Conservation (phyloP, 1,140 invertebrate species). For the Sarcophaga bullata region DNA sequence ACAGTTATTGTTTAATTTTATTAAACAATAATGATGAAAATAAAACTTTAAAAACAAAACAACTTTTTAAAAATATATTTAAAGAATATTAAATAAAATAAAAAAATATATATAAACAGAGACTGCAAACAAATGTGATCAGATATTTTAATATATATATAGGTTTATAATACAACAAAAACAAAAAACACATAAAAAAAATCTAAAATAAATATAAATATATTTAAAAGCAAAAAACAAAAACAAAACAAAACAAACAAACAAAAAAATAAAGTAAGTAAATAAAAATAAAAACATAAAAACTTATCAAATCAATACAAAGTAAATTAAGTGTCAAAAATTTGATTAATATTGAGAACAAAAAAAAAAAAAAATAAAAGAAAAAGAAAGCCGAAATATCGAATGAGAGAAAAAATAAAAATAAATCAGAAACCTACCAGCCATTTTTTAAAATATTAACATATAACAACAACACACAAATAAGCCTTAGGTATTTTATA, state of each 20-base stretch:
- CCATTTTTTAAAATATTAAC: constrained; percentile 41
- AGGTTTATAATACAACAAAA: constrained; percentile 48
- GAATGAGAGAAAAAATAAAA: constrained; percentile 41
- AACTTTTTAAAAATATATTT: constrained; percentile 12
- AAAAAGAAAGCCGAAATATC: not conserved
- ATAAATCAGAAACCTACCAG: constrained; percentile 33
- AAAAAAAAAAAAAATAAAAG: constrained; percentile 42
- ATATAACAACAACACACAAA: constrained; percentile 27
- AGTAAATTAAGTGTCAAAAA: constrained; percentile 50
- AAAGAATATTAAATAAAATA: constrained; percentile 36
- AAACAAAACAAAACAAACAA: constrained; percentile 22
- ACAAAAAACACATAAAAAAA: constrained; percentile 35
- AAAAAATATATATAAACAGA: constrained; percentile 56
- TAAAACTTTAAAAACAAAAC: constrained; percentile 25
- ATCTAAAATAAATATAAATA: constrained; percentile 41
- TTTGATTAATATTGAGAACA: constrained; percentile 39
- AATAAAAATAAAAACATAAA: constrained; percentile 45
- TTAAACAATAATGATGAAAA: constrained; percentile 25
- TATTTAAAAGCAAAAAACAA: not conserved
- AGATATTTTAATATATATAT: constrained; percentile 61
- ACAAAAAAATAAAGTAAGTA: constrained; percentile 50
- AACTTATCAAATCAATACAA: constrained; percentile 35
- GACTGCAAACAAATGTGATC: constrained; percentile 67
- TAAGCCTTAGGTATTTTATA: constrained; percentile 44
- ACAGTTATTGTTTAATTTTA: not conserved